A percentile compares a stretch with the other conserved stretches of the same genome.
Conservation (phyloP, 2,113 vertebrate genomes). For the Istiophorus platypterus region DNA sequence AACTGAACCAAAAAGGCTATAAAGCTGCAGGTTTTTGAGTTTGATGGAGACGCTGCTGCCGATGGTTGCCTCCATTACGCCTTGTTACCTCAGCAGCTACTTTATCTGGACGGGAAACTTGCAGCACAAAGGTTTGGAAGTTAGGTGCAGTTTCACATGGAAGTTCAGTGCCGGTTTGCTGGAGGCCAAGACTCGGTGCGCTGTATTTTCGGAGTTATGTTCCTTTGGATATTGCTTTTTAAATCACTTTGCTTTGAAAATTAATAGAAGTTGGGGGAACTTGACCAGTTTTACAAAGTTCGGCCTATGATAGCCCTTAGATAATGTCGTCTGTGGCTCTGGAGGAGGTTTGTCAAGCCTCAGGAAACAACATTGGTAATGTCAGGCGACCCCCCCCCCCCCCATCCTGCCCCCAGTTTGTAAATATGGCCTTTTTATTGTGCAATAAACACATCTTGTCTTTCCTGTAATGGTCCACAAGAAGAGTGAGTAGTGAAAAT, state of each 20-base stretch:
- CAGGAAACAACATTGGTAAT: background rate
- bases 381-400: too few species aligned
- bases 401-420: too few species aligned
- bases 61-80: too few species aligned
- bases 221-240: background rate
- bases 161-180: background rate
- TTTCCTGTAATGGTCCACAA: background rate
- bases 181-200: background rate
- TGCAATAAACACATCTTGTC: background rate
- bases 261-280: too few species aligned
- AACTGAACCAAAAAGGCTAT: background rate
- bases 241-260: background rate
- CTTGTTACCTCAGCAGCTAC: too few species aligned
- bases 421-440: background rate
- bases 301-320: background rate
- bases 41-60: background rate
- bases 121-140: too few species aligned
- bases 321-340: background rate
- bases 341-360: background rate
- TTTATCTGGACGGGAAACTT: too few species aligned
- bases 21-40: background rate
- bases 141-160: too few species aligned
- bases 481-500: background rate
- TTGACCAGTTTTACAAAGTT: too few species aligned
- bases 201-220: background rate